Percentiles rank a stretch among this genome's conserved stretches.
Conservation (phyloP, 2,888 invertebrate species). For the Dryobotodes eremita region DNA sequence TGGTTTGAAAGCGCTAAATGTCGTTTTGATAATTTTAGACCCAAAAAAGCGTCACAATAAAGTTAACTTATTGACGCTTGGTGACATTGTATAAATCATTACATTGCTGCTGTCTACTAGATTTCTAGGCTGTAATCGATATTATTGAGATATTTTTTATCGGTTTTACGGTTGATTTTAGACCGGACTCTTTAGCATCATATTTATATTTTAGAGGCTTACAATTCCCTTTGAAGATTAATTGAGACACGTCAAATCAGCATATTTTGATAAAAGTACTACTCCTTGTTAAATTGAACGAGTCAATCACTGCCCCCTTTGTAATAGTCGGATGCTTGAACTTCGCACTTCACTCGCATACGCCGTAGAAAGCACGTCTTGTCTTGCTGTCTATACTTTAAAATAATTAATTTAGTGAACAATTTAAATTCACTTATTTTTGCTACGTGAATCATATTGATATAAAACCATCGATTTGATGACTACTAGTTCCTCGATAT, state of each 20-base stretch:
- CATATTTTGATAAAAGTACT: too few relatives aligned
- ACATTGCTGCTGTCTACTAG: neutral
- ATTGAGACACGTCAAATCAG: too few relatives aligned
- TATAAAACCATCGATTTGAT: too few relatives aligned
- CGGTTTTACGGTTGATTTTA: neutral
- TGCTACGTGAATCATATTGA: too few relatives aligned
- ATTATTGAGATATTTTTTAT: too few relatives aligned
- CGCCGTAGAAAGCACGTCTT: constrained; percentile 11
- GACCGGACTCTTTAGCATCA: neutral
- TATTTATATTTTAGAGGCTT: neutral
- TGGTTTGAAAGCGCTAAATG: constrained; percentile 20
- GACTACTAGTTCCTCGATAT: neutral
- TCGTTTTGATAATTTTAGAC: neutral
- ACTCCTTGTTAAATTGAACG: neutral
- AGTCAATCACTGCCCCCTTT: constrained; percentile 14
- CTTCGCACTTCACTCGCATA: constrained; percentile 24
- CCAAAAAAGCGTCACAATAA: neutral
- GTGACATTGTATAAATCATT: neutral
- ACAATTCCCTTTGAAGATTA: neutral
- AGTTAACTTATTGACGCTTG: neutral
- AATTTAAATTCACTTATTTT: neutral
- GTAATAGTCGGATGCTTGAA: constrained; percentile 28
- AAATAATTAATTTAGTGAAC: neutral
- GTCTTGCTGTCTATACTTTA: constrained; percentile 21
- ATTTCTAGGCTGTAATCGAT: too few relatives aligned